Evolutionary conservation across 2,888 invertebrate genomes (phyloP), one percentile per base, ranked within the genome.

Genomic region (Pollenia griseotomentosa): DNA sequence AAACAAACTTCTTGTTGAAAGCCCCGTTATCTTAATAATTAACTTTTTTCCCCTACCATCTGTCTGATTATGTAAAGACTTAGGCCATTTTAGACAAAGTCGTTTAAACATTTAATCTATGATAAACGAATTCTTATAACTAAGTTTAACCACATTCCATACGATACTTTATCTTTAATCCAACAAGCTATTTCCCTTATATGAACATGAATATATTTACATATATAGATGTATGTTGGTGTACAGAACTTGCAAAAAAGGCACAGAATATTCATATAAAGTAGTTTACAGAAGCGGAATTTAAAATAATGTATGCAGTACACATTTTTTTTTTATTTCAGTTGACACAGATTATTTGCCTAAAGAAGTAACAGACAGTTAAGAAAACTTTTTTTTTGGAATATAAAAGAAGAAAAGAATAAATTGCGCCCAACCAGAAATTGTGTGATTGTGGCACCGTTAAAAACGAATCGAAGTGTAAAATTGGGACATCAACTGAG

Each of bases 401-500:
- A 73, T 23, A 46, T 23, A 59, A 16, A 42, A 53, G 53, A 44
- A 65, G 11, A 40, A 57, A 78, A 53, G 12, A 57, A 78, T 53
- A 63, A 70, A 44, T 63, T 71, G 48, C 10, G 51, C 57, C 14
- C 82, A 61, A 44, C 59, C 68, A 68, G 12, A 66, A 82, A 75
- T 68, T 75, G 33, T 59, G 16, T 75, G 66, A 68, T 61, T 82
- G 33, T 82, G 75, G 53, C 51, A 74, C 42, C 42, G 23, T 44
- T 3, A 10, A 75, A 82, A 75, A 68, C 51, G 59, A 68, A 82
- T 66, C 66, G 74, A 75, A 75, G 74, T 75, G 74, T 75, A 82
- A 82, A 82, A 75, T 82, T 75, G 68, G 59, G 59, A 51, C 66
- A 82, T 82, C 74, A 75, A 75, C 42, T 82, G 59, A 44, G 74